phyloP scores from a whole-genome alignment of 2,797 vertebrate species.

The Scolopax rusticola region DNA sequence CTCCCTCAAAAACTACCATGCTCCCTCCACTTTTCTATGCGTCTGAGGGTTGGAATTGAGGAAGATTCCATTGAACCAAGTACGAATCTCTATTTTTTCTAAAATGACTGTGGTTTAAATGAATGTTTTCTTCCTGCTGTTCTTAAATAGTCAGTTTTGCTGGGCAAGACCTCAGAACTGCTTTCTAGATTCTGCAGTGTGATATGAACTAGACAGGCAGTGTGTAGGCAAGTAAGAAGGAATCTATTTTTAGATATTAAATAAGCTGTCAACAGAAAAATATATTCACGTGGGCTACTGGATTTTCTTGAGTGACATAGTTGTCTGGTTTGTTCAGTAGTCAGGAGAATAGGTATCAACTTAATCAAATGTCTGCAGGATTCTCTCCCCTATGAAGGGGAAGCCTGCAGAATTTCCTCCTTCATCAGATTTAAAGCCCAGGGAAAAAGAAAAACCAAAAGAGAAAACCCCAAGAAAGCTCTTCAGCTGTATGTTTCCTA shows the following conservation, averaged over 20 bases:
- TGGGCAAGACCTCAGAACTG: not conserved
- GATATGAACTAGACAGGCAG: not conserved
- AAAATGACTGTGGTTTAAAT: not conserved
- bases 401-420: constrained; percentile 1
- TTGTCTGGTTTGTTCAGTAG: not conserved
- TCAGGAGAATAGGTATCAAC: not conserved
- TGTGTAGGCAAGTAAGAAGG: not conserved
- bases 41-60: not conserved
- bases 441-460: not conserved
- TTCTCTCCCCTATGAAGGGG: not conserved
- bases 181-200: not conserved
- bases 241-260: constrained; percentile 13
- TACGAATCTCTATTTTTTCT: not conserved
- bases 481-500: not conserved
- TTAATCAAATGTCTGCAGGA: not conserved
- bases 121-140: not conserved
- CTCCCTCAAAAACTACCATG: not conserved
- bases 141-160: not conserved
- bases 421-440: constrained; percentile 1
- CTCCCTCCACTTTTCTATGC: not conserved
- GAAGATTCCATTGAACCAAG: not conserved
- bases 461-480: not conserved
- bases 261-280: constrained; percentile 31
- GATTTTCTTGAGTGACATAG: not conserved
- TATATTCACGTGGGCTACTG: not conserved